Evolutionary conservation across 2,113 vertebrate genomes (phyloP), one percentile per base, ranked within the genome.

Genomic region (Phaethornis superciliosus): DNA sequence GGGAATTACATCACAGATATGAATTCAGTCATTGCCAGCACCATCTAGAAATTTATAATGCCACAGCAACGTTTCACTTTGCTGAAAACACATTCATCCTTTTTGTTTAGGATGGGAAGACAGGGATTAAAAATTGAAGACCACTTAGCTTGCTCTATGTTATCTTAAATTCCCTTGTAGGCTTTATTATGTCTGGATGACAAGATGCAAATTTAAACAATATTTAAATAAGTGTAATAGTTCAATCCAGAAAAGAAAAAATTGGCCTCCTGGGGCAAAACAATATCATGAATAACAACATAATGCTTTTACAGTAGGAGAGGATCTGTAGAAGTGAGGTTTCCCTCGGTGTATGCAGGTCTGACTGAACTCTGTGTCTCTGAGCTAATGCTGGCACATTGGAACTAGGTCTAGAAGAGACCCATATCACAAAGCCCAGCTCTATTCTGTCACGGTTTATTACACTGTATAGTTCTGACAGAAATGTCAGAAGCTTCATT

Each of bases 1-100:
- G 56, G 75, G 70, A 89, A 54, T 83, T 94, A 63, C 51, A 94
- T 82, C 54, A 95, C 55, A 89, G 68, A 63, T 76, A 88, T 68
- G 81, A 90, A 95, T 80, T 95, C 56, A 44, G 44, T 88, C 89
- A 89, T 62, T 92, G 67, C 81, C 80, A 40, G 40, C 35, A 94
- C 85, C 96, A 94, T 94, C 81, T 96, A 87, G 87, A 93, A 93
- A 94, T 94, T 74, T 82, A 82, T 87, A 94, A 83, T 88, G 68
- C 27, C 78, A 77, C 42, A 70, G 71, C n/a, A 91, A 89, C 75
- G 10, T 91, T 96, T 94, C 76, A 47, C 47, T 91, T 91, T 89
- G 21, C 55, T 88, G 84, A 59, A 92, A 91, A 96, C 47, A 80
- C 0, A 7, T 74, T 88, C 55, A 83, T 94, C 37, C 63, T 91